Percentiles rank a stretch among this genome's conserved stretches.
Conservation (phyloP, 2,888 invertebrate genomes). For the Cremastinae sp. region DNA sequence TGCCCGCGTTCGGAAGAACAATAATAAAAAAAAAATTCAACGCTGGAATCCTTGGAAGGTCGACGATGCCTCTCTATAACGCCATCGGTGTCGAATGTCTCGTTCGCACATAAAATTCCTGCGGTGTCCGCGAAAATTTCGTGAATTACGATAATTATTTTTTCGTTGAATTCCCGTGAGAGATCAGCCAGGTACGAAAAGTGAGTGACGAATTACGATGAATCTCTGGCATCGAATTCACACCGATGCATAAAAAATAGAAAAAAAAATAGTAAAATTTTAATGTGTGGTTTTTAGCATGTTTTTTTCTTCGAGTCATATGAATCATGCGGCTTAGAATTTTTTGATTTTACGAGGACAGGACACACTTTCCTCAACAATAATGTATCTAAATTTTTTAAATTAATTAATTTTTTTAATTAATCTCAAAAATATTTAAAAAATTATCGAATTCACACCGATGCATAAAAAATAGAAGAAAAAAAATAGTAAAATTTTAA, state of each 20-base stretch:
- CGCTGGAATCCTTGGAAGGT: not conserved
- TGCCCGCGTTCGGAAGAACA: too few species aligned
- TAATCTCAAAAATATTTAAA: too few species aligned
- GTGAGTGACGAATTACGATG: conserved; percentile 37
- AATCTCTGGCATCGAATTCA: conserved; percentile 25
- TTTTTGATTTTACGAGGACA: conserved; percentile 16
- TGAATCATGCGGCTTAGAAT: conserved; percentile 37
- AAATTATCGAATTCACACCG: too few species aligned
- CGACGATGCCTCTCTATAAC: too few species aligned
- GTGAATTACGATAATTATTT: conserved; percentile 39
- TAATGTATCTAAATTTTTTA: too few species aligned
- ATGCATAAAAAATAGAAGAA: too few species aligned
- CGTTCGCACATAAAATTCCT: conserved; percentile 2
- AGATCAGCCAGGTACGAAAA: conserved; percentile 6
- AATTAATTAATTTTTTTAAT: too few species aligned
- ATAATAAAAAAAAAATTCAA: too few species aligned
- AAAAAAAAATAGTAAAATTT: conserved; percentile 7
- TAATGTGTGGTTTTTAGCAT: conserved; percentile 16
- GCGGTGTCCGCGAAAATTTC: conserved; percentile 8
- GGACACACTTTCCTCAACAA: conserved; percentile 34
- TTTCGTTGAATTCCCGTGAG: conserved; percentile 38
- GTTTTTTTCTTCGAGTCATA: conserved; percentile 2
- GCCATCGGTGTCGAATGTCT: conserved; percentile 1
- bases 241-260: not conserved
- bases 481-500: too few species aligned